phyloP scores from a whole-genome alignment of 2,888 invertebrate species.

The Ypsolopha sequella region DNA sequence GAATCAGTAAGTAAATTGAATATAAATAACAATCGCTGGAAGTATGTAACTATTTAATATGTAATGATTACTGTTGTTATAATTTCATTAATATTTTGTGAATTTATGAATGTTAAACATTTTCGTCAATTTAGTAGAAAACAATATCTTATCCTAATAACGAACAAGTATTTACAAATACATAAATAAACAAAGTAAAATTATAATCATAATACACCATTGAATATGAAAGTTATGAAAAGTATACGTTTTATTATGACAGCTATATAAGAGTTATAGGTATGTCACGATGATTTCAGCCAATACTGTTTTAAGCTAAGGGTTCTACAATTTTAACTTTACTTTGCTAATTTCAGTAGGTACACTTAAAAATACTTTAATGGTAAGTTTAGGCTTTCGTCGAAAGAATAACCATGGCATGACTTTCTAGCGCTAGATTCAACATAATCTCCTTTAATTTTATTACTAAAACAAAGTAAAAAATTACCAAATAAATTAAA shows the following conservation, averaged over 20 bases:
- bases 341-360: slow-evolving; percentile 4
- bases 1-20: slow-evolving; percentile 11
- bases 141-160: neutral
- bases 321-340: neutral
- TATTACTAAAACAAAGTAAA: too few species aligned
- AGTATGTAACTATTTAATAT: neutral
- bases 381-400: slow-evolving; percentile 38
- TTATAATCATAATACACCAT: slow-evolving; percentile 8
- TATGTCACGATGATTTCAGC: too few species aligned
- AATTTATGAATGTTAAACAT: neutral
- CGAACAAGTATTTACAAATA: neutral
- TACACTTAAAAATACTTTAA: slow-evolving; percentile 13
- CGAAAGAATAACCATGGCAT: slow-evolving; percentile 12
- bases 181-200: neutral
- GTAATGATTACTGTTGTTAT: too few species aligned
- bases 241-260: slow-evolving; percentile 13
- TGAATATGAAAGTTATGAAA: slow-evolving; percentile 12
- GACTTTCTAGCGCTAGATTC: slow-evolving; percentile 7
- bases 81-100: neutral
- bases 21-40: slow-evolving; percentile 8
- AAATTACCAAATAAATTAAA: too few species aligned
- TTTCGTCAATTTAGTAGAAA: neutral
- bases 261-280: slow-evolving; percentile 3
- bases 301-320: neutral
- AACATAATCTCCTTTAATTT: neutral